Base-by-base conservation (phyloP, 2,113 vertebrate genomes). In the Nesogale talazaci region DNA sequence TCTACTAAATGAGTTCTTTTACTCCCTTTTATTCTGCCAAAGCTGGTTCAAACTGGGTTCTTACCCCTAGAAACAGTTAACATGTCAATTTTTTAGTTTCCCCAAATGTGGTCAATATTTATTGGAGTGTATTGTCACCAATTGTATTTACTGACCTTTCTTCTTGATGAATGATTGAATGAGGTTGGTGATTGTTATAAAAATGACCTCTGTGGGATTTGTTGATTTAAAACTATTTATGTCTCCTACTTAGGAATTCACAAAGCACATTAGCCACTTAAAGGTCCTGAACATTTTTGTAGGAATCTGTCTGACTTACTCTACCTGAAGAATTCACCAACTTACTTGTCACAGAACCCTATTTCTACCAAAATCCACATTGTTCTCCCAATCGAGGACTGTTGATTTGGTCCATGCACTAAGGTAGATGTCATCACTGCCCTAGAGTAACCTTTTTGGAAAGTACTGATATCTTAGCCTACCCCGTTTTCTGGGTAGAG, bases 91-190 rank as follows among this genome's bases (percentile, higher is more conserved):
- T 46, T 52, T 52, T 9, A 52, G 9, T 3, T 92, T 56, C 84
- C 83, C 27, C 69, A 85, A 70, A 85, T 19, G 80, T 16, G 63
- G 46, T 52, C 38, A 74, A 65, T 42, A 1, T 56, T 31, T 79
- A 89, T 80, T 61, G 56, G 65, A 61, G 72, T 61, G 52, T 81
- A 89, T 59, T 81, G 89, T 84, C 77, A 63, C 14, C 88, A 61
- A 38, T 40, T 92, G 4, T 79, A 20, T 72, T 93, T 95, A 79
- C 59, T 88, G 88, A 89, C 77, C 46, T 42, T 85, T 70, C 52
- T 36, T 34, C 63, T 75, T 80, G 59, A 87, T 72, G 34, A 36
- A 25, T 86, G 70, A 36, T 20, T 86, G 70, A 59, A 67, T 59
- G 56, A 75, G 57, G 67, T 72, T 46, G 70, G 77, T 40, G 61